Conservation (phyloP, 2,113 vertebrate species). For the Euleptes europaea region DNA sequence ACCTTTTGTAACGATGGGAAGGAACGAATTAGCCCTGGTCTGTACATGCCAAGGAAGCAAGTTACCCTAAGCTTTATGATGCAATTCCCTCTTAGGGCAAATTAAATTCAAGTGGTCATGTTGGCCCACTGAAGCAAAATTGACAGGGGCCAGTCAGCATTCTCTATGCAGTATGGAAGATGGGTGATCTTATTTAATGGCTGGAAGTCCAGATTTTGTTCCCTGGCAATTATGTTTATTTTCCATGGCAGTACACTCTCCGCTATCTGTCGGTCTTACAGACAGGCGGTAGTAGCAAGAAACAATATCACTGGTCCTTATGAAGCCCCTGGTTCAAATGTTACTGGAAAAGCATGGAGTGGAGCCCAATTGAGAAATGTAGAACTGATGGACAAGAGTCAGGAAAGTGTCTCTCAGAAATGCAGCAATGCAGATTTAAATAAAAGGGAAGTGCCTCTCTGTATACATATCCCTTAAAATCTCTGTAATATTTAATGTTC, state of each 20-base stretch:
- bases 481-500: background rate
- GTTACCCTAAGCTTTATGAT: background rate
- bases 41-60: background rate
- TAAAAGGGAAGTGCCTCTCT: background rate
- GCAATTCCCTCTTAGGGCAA: background rate
- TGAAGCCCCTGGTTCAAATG: background rate
- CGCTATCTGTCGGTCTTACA: no score
- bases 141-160: background rate
- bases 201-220: background rate
- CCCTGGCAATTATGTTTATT: background rate
- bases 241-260: background rate
- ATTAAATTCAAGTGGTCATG: background rate
- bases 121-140: background rate
- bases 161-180: background rate
- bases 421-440: background rate
- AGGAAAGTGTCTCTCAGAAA: background rate
- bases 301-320: no score
- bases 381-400: background rate
- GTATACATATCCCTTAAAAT: background rate
- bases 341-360: background rate
- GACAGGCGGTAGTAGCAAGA: background rate
- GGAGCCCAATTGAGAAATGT: background rate
- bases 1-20: no score
- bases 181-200: background rate
- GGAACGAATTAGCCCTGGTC: background rate